Percentiles rank a stretch among this genome's conserved stretches.
Conservation (phyloP, 2,888 invertebrate genomes). For the Lasioglossum villosulum region DNA sequence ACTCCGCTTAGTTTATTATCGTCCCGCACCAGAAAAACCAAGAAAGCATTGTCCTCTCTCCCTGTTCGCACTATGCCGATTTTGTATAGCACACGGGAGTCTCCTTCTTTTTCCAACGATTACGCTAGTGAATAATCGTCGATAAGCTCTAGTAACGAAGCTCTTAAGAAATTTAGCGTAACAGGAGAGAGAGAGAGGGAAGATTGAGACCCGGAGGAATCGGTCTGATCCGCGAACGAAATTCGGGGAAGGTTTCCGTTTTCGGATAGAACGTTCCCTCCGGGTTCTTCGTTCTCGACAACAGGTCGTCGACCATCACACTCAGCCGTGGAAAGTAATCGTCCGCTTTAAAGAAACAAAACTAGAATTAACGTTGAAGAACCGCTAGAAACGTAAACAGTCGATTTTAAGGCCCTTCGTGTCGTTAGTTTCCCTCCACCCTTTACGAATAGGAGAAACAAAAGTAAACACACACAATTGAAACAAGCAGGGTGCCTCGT, state of each 20-base stretch:
- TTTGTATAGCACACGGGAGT: conserved; percentile 40
- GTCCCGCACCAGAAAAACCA: conserved; percentile 42
- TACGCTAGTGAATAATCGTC: background rate
- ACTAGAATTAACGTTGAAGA: conserved; percentile 24
- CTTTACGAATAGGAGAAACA: conserved; percentile 34
- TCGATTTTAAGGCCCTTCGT: conserved; percentile 30
- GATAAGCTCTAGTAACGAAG: background rate
- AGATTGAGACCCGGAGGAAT: conserved; percentile 4
- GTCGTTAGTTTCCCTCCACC: conserved; percentile 65
- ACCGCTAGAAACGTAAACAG: conserved; percentile 3
- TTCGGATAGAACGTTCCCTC: conserved; percentile 68
- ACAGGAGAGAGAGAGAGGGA: background rate
- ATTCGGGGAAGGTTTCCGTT: conserved; percentile 83
- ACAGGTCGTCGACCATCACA: conserved; percentile 16
- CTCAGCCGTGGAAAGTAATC: conserved; percentile 50
- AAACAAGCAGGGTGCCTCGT: conserved; percentile 69
- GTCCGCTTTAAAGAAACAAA: conserved; percentile 38
- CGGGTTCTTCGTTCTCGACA: background rate
- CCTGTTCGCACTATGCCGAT: conserved; percentile 30
- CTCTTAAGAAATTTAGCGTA: background rate
- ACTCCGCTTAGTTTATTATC: conserved; percentile 40
- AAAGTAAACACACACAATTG: conserved; percentile 12
- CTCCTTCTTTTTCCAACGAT: conserved; percentile 22
- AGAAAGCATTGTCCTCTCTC: conserved; percentile 1
- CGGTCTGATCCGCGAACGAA: conserved; percentile 77